These are phyloP conservation scores for Nomada fucata DNA, from an alignment of 2,888 invertebrate species.

Conservation along the genomic window DNA sequence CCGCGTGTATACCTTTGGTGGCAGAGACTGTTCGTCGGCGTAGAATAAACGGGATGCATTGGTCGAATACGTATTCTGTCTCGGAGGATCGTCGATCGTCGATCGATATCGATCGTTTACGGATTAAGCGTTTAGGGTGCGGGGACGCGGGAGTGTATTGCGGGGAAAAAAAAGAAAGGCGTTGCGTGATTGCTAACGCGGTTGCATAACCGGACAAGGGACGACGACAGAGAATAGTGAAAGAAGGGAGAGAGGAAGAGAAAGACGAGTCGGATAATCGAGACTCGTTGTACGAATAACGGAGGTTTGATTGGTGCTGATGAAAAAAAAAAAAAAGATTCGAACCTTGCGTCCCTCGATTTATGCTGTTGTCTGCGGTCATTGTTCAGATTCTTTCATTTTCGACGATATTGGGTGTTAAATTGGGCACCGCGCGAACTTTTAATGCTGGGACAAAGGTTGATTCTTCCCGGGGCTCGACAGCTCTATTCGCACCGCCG, in stretches of 20 bases:
- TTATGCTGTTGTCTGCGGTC: not conserved
- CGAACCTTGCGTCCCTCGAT: constrained; percentile 16
- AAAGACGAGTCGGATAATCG: constrained; percentile 25
- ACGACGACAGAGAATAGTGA: constrained; percentile 1
- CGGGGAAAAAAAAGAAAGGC: constrained; percentile 31
- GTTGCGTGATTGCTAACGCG: constrained; percentile 30
- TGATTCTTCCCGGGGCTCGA: not conserved
- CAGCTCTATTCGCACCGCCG: not conserved
- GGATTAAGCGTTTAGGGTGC: constrained; percentile 22
- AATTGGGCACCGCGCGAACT: not conserved
- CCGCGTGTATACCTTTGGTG: not conserved
- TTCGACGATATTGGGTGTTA: not conserved
- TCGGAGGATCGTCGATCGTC: constrained; percentile 18
- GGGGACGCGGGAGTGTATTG: not conserved
- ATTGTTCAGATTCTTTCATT: not conserved
- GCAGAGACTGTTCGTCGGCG: not conserved
- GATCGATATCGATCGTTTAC: not conserved
- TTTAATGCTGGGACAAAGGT: not conserved
- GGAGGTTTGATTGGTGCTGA: constrained; percentile 22
- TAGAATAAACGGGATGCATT: constrained; percentile 23
- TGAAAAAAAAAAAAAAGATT: not conserved
- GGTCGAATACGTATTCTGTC: constrained; percentile 20
- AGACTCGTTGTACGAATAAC: constrained; percentile 42
- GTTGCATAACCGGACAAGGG: constrained; percentile 41
- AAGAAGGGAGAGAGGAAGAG: constrained; percentile 12